phyloP scores from a whole-genome alignment of 2,797 vertebrate species.

The Epinephelus coioides region DNA sequence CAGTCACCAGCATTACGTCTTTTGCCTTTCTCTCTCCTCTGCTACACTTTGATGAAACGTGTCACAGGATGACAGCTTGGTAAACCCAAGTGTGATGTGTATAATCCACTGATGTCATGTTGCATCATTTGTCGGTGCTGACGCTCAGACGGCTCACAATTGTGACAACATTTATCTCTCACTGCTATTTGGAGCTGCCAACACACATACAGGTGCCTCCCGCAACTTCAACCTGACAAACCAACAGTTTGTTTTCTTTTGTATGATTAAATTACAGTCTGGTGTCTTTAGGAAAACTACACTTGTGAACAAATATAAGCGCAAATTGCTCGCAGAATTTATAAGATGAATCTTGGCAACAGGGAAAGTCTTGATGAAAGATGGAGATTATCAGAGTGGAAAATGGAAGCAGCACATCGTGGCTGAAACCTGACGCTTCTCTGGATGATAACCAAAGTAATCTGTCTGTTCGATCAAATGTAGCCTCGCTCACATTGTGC shows the following conservation, averaged over 20 bases:
- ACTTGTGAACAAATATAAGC: constrained; percentile 16
- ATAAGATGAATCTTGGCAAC: constrained; percentile 25
- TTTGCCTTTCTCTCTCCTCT: constrained; percentile 38
- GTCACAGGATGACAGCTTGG: constrained; percentile 60
- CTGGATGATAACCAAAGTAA: constrained; percentile 64
- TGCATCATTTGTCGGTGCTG: constrained; percentile 51
- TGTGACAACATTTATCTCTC: constrained; percentile 41
- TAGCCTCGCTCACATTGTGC: constrained; percentile 30
- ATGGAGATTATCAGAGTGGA: constrained; percentile 60
- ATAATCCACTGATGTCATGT: constrained; percentile 55
- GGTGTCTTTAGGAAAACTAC: constrained; percentile 32
- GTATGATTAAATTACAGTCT: constrained; percentile 20
- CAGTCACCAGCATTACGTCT: constrained; percentile 34
- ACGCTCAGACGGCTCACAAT: constrained; percentile 39
- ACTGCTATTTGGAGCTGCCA: constrained; percentile 18
- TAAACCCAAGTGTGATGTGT: constrained; percentile 42
- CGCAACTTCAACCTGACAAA: constrained; percentile 35
- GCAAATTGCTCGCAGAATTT: constrained; percentile 24
- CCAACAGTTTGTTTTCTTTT: background rate
- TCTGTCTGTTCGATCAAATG: constrained; percentile 63
- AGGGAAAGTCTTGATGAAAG: constrained; percentile 51
- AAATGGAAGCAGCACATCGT: constrained; percentile 54
- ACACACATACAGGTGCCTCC: constrained; percentile 1
- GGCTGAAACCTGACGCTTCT: constrained; percentile 49
- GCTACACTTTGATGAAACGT: constrained; percentile 55